phyloP scores from a whole-genome alignment of 2,888 invertebrate genomes.

The Charanyca ferruginea region DNA sequence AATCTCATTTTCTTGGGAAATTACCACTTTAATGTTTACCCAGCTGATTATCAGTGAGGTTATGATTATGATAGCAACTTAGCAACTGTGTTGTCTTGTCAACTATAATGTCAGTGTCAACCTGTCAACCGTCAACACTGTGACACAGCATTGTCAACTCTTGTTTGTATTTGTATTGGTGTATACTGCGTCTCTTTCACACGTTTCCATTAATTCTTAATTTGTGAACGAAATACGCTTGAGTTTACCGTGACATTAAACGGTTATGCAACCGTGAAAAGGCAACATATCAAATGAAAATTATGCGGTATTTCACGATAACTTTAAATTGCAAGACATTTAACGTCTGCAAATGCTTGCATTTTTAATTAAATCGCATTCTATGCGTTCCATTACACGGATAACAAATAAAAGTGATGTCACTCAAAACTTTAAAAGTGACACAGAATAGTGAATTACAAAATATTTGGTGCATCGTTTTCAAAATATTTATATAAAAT shows the following conservation, averaged over 20 bases:
- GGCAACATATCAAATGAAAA: slow-evolving; percentile 33
- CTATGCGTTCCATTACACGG: slow-evolving; percentile 11
- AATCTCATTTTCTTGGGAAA: slow-evolving; percentile 80
- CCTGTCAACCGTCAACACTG: no score
- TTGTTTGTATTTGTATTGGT: slow-evolving; percentile 40
- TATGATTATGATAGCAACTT: slow-evolving; percentile 36
- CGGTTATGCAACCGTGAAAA: neutral
- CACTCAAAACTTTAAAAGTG: no score
- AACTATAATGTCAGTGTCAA: no score
- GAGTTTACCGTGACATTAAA: neutral
- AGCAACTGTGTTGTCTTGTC: no score
- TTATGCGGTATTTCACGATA: neutral
- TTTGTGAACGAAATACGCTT: neutral
- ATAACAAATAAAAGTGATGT: no score
- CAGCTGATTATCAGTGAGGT: slow-evolving; percentile 64
- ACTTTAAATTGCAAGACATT: neutral
- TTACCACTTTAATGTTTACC: slow-evolving; percentile 58
- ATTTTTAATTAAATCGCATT: slow-evolving; percentile 25
- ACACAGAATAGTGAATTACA: no score
- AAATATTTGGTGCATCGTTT: no score
- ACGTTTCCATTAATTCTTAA: slow-evolving; percentile 25
- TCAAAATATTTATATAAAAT: no score
- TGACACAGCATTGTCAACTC: no score
- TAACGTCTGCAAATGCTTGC: no score
- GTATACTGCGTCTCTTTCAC: slow-evolving; percentile 8